These are phyloP conservation scores for Myripristis murdjan DNA, from an alignment of 2,797 vertebrate species.

Conservation along the genomic window DNA sequence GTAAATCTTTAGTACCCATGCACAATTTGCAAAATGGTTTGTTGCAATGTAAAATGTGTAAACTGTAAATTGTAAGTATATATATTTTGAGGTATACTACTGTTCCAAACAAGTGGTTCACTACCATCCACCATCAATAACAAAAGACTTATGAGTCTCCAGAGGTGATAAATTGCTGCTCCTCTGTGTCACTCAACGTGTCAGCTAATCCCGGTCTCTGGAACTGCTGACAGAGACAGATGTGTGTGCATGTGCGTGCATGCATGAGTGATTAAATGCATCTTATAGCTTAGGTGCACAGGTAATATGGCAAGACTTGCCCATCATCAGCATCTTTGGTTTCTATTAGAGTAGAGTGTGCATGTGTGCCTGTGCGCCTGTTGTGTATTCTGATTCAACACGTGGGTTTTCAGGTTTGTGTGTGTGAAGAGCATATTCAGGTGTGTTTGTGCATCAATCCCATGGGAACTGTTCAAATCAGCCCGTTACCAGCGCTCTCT, in stretches of 20 bases:
- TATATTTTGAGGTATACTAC: neutral
- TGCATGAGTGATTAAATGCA: conserved; percentile 4
- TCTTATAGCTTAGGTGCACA: neutral
- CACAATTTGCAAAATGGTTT: too few relatives aligned
- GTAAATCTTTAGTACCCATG: too few relatives aligned
- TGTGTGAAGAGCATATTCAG: conserved; percentile 41
- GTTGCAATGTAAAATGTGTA: too few relatives aligned
- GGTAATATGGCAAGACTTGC: too few relatives aligned
- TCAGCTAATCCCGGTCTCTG: conserved; percentile 31
- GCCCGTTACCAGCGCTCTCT: conserved; percentile 16
- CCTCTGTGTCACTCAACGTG: conserved; percentile 36
- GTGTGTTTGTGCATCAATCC: conserved; percentile 46
- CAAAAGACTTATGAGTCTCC: conserved; percentile 16
- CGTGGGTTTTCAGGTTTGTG: neutral
- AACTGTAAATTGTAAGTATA: too few relatives aligned
- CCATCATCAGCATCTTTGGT: too few relatives aligned
- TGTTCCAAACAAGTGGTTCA: neutral
- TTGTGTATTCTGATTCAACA: neutral
- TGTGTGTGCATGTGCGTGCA: neutral
- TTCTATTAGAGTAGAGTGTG: neutral
- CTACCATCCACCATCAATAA: neutral
- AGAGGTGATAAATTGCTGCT: conserved; percentile 12
- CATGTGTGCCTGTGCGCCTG: conserved; percentile 14
- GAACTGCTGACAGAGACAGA: conserved; percentile 33
- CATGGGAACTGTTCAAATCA: conserved; percentile 30